Evolutionary conservation across 30 jellyfish, hydroid and myxozoan genomes (phyloP).

Genomic region (Chrysaora quinquecirrha): DNA sequence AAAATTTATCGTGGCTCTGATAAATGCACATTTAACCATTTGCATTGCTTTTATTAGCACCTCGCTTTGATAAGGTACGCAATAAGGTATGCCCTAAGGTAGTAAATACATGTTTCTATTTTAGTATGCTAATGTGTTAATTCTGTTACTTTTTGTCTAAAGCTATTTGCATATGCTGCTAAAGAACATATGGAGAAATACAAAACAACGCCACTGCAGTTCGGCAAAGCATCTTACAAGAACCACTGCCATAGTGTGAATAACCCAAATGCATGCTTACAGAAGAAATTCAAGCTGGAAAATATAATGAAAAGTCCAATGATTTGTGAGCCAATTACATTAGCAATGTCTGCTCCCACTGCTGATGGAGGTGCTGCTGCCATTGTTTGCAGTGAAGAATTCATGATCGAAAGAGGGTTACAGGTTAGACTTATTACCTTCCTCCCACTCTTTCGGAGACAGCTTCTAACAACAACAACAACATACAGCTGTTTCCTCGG

Average conservation of each 20-base stretch:
- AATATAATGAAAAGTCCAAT: constrained; percentile 56
- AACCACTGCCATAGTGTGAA: constrained; percentile 88
- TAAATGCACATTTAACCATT: no score
- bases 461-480: no score
- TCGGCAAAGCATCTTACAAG: constrained; percentile 89
- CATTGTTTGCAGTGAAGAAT: constrained; percentile 89
- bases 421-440: no score
- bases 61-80: no score
- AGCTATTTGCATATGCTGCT: constrained; percentile 96
- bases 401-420: constrained; percentile 63
- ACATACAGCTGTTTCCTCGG: no score
- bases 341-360: constrained; percentile 89
- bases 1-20: no score
- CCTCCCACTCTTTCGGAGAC: no score
- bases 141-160: no score
- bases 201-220: constrained; percentile 90
- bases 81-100: no score
- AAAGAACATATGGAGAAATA: constrained; percentile 81
- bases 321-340: constrained; percentile 80
- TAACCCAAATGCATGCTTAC: constrained; percentile 91
- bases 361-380: constrained; percentile 99
- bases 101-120: no score
- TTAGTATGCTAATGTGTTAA: no score
- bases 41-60: no score
- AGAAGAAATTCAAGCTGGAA: constrained; percentile 72